phyloP scores from a whole-genome alignment of 2,888 invertebrate species.

The Cephus nigrinus region DNA sequence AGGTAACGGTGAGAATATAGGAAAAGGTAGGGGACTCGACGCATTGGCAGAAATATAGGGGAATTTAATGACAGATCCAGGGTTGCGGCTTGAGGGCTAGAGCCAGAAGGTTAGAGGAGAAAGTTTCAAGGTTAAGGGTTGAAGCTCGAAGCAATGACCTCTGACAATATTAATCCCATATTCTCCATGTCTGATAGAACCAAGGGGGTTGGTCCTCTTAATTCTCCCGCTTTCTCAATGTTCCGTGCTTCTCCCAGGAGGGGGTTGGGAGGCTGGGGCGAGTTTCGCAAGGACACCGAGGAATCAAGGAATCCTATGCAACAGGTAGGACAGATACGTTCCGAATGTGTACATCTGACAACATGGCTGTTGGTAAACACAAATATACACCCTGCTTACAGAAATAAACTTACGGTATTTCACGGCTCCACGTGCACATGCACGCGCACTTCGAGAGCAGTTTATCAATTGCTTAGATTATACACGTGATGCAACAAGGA shows the following conservation, averaged over 20 bases:
- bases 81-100: neutral
- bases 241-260: neutral
- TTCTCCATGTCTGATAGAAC: neutral
- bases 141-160: neutral
- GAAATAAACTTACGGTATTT: neutral
- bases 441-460: neutral
- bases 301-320: conserved; percentile 34
- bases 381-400: neutral
- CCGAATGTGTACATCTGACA: conserved; percentile 16
- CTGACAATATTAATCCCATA: neutral
- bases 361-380: neutral
- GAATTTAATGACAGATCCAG: neutral
- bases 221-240: neutral
- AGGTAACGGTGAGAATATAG: neutral
- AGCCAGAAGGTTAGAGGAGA: neutral
- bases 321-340: conserved; percentile 45
- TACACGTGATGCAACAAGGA: too few relatives aligned
- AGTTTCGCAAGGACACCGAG: conserved; percentile 9
- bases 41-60: neutral
- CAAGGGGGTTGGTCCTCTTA: neutral
- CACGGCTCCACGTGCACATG: neutral
- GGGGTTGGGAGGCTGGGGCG: neutral
- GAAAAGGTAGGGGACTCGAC: neutral
- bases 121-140: neutral
- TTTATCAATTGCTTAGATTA: neutral